These are phyloP conservation scores for Sepiola atlantica DNA, from an alignment of 2,888 invertebrate species.

Conservation along the genomic window DNA sequence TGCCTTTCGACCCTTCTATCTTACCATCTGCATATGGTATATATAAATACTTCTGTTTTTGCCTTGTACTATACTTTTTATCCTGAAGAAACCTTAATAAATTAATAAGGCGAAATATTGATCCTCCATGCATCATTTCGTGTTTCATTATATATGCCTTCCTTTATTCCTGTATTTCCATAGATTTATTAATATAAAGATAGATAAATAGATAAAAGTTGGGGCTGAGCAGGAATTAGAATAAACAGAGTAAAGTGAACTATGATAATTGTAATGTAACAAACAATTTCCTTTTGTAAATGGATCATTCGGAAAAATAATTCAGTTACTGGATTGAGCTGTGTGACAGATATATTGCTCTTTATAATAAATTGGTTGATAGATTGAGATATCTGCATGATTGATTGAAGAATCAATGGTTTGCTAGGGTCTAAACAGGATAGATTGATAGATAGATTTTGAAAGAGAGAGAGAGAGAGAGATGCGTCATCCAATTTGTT, in stretches of 20 bases:
- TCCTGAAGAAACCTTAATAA: too few species aligned
- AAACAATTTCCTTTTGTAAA: neutral
- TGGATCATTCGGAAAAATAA: conserved; percentile 32
- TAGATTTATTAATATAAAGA: neutral
- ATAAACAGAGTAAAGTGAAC: neutral
- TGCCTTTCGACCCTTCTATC: too few species aligned
- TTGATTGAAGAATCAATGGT: neutral
- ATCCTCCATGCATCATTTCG: too few species aligned
- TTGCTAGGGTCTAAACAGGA: neutral
- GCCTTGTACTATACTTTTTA: too few species aligned
- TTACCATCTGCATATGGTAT: too few species aligned
- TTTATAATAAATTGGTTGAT: neutral
- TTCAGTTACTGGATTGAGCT: neutral
- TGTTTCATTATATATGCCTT: too few species aligned
- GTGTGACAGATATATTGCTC: neutral
- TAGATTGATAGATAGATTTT: neutral
- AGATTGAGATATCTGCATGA: neutral
- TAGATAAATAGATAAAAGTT: neutral
- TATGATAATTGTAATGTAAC: neutral
- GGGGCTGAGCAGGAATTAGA: neutral
- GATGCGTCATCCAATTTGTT: conserved; percentile 7
- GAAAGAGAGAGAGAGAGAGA: neutral
- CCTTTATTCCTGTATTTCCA: too few species aligned
- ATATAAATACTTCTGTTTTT: too few species aligned
- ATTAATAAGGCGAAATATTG: too few species aligned